Evolutionary conservation across 2,888 invertebrate genomes (phyloP), one percentile per base, ranked within the genome.

Genomic region (Bombyx huttoni): DNA sequence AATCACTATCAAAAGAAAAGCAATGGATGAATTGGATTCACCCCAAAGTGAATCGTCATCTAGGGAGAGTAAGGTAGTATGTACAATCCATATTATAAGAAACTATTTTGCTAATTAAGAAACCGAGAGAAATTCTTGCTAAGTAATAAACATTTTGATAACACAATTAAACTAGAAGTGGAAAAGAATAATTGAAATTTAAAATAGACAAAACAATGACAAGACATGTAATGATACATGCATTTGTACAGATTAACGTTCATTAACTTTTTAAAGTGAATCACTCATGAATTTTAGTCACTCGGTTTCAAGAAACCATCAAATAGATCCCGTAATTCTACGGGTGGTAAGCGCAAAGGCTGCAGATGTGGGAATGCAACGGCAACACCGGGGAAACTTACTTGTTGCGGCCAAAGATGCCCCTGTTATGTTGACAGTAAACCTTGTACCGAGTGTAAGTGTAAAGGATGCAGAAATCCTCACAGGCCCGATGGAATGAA

Each of bases 341-440:
- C 81, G 48, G 77, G 78, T 53, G 78, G 81, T 58, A 90, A 92
- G 65, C 90, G 93, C 62, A 91, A 92, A 81, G 95, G 96, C 12
- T 98, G 97, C 73, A 91, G 97, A 55, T 98, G 98, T 86, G 97
- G 97, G 5, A 95, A 96, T 80, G 95, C 96, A 0, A 96, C 97
- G 0, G 92, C 95, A 0, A 94, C 94, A 13, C 96, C 97, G 0
- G 96, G 96, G 6, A 96, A 96, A 75, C 81, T 97, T 48, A 97
- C 97, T 0, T 98, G 98, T 72, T 96, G 97, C 70, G 97, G 97
- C 0, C 97, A 97, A 74, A 89, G 98, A 57, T 98, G 98, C 83
- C 96, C 97, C 0, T 98, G 98, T 80, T 98, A 98, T 78, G 96
- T 96, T 6, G 95, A 95, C 60, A 94, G 95, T 60, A 95, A 95